Evolutionary conservation across 2,113 vertebrate species (phyloP), one percentile per base, ranked within the genome.

Genomic region (Maccullochella peelii): DNA sequence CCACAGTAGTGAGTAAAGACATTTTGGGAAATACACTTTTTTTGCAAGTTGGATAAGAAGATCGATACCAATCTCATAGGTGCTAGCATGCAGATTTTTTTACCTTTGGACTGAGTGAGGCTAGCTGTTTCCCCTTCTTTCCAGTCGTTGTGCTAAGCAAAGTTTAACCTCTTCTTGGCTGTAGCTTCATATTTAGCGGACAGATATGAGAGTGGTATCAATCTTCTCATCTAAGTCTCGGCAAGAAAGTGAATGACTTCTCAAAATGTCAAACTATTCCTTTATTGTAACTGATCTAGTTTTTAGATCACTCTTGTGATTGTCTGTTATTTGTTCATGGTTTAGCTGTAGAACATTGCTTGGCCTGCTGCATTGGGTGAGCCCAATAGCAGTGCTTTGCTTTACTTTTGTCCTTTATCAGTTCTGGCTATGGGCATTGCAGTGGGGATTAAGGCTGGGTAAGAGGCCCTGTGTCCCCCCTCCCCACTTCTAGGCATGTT

Each of bases 401-500:
- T 50, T 72, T 69, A 54, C 2, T 50, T 58, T 49, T 55, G 36
- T 84, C 47, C n/a, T 50, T 59, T 76, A 54, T 73, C 49, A 30
- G 11, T 74, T 62, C 25, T 76, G 58, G 30, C 23, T 70, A 18
- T 62, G 62, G 58, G 59, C 25, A 69, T 30, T 58, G 15, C 33
- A 59, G 23, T 79, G 66, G 71, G 84, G 71, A 75, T 65, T 49
- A 69, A 85, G 76, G 62, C 59, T 70, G 59, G 69, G 80, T 83
- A 84, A 84, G 74, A 78, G 81, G 78, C 57, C 47, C 27, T 84
- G 33, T 89, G 65, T 90, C 82, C 66, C 79, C 73, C 75, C 38
- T 74, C 57, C 68, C 30, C 16, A 71, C 36, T 74, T 85, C 8
- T 86, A 92, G 92, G 86, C 85, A 47, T 93, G 88, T 75, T 80